Conservation (phyloP, 2,113 vertebrate species). For the Syrrhaptes paradoxus region DNA sequence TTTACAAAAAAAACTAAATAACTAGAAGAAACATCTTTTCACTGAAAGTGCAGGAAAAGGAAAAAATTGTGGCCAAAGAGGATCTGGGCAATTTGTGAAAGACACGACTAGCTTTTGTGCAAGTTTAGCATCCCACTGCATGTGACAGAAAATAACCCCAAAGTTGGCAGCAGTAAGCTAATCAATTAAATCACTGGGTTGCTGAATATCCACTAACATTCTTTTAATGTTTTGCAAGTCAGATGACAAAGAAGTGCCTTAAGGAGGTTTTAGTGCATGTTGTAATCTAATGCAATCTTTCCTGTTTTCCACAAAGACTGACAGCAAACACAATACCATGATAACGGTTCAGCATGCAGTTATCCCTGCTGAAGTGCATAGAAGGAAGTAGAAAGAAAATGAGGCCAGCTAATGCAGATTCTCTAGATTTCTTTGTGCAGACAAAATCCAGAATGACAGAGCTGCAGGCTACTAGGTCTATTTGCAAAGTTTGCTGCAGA, state of each 20-base stretch:
- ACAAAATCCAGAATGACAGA: conserved; percentile 64
- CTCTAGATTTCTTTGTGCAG: conserved; percentile 35
- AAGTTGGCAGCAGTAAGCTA: neutral
- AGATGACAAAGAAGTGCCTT: neutral
- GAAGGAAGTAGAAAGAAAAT: conserved; percentile 58
- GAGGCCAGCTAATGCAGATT: conserved; percentile 33
- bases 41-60: neutral
- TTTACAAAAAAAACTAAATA: neutral
- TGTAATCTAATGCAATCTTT: conserved; percentile 25
- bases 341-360: conserved; percentile 34
- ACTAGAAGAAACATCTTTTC: neutral
- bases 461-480: conserved; percentile 46
- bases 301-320: conserved; percentile 38
- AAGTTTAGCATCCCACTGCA: neutral
- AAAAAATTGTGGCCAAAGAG: neutral
- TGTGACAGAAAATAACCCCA: neutral
- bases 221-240: neutral
- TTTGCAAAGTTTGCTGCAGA: conserved; percentile 19
- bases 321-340: conserved; percentile 10
- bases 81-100: neutral
- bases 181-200: neutral
- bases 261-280: neutral
- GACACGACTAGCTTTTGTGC: neutral
- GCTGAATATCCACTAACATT: neutral
- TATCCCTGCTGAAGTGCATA: conserved; percentile 38